Evolutionary conservation across 2,888 invertebrate genomes (phyloP).

Genomic region (Eurytoma adleriae): DNA sequence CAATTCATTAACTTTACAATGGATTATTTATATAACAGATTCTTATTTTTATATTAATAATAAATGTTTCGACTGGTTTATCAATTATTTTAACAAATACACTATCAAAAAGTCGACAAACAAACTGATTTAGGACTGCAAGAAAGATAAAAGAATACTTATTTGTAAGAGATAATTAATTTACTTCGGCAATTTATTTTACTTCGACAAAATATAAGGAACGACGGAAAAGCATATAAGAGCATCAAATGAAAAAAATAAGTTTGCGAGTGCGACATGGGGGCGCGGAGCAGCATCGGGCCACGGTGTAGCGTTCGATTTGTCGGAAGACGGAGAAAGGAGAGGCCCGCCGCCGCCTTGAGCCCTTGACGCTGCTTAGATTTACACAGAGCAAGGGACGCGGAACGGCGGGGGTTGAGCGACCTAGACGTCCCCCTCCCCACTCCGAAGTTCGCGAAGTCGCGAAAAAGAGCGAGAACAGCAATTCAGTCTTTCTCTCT

Average conservation of each 20-base stretch:
- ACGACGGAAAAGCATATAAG: slow-evolving; percentile 20
- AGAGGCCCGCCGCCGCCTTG: neutral
- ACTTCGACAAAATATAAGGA: neutral
- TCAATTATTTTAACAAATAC: no score
- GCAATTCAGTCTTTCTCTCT: slow-evolving; percentile 6
- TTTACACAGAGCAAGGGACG: neutral
- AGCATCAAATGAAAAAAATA: neutral
- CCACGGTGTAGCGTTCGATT: neutral
- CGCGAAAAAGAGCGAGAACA: slow-evolving; percentile 36
- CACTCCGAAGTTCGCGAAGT: neutral
- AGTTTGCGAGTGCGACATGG: neutral
- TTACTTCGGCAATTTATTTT: no score
- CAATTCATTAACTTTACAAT: no score
- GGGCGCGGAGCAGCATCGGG: neutral
- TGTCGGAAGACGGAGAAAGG: neutral
- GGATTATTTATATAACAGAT: no score
- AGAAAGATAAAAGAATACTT: no score
- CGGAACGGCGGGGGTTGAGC: slow-evolving; percentile 3
- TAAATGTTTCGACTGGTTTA: no score
- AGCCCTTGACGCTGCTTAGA: slow-evolving; percentile 1
- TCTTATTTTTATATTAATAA: no score
- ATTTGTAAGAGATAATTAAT: no score
- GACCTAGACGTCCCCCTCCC: neutral
- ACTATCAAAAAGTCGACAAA: no score
- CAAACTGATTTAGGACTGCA: no score